Base-by-base conservation (phyloP, 2,113 vertebrate species). In the Ammodytes marinus region DNA sequence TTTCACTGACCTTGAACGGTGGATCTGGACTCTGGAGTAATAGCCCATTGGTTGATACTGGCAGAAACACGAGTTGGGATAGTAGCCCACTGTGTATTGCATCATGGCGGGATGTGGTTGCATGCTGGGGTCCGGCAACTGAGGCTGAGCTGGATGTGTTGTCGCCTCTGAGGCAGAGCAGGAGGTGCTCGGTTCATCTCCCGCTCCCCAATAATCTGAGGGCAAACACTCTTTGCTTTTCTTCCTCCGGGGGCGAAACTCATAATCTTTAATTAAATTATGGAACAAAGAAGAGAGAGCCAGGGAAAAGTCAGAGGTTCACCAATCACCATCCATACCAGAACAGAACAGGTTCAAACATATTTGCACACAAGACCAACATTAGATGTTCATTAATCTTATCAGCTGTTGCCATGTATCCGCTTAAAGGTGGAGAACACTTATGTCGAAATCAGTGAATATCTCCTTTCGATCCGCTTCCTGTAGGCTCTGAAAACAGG, bases 1-100 rank as follows among this genome's bases (percentile, higher is more conserved):
- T 42, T 82, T 67, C 8, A 11, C 17, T 69, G 15, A 86, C 97
- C 96, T 96, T 94, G 94, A 88, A 10, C 86, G 88, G 69, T 95
- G 93, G 86, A 10, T 45, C 6, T 15, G 12, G 35, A 13, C 1
- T 1, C 4, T 35, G n/a, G 12, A 39, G 54, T 15, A 53, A 15
- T 4, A 14, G 5, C 19, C 8, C 35, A 55, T 7, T 40, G 42
- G 50, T 15, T 40, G 5, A 74, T 27, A 55, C 17, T 27, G 42
- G 11, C 17, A 52, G 47, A 47, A 46, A 54, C 86, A 95, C 83
- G 93, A 93, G 84, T 85, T 7, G 5, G 83, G 90, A 75, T 94
- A 94, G 27, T 94, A 66, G 17, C 59, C 71, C 37, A 83, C 73
- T 74, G 92, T 89, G 15, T 91, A 90, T 57, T 55, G 53, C 8